Evolutionary conservation across 2,797 vertebrate species (phyloP).

Genomic region (Artibeus jamaicensis): DNA sequence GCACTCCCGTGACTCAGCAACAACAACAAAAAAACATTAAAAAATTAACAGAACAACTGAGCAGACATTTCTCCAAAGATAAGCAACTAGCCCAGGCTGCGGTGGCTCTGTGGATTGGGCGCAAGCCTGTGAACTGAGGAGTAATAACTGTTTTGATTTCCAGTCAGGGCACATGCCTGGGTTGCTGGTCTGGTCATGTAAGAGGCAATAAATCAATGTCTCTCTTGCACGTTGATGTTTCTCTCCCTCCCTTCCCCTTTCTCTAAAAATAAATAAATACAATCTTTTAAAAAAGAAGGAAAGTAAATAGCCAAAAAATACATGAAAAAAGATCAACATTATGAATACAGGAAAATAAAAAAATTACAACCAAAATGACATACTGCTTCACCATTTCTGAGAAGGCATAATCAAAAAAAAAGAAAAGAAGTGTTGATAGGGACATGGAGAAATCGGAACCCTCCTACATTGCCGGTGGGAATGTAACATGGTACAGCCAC

Average conservation of each 20-base stretch:
- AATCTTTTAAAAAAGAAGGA: not conserved
- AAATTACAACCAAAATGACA: not conserved
- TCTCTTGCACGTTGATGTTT: too few relatives aligned
- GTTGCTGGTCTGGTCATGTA: too few relatives aligned
- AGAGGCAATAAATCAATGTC: too few relatives aligned
- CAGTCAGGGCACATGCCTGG: too few relatives aligned
- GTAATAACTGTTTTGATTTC: too few relatives aligned
- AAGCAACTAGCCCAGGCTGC: not conserved
- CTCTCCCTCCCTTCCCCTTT: too few relatives aligned
- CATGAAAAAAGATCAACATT: not conserved
- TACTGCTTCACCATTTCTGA: not conserved
- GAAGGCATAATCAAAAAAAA: not conserved
- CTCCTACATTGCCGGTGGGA: not conserved
- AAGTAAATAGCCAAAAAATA: not conserved
- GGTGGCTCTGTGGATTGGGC: too few relatives aligned
- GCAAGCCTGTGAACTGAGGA: too few relatives aligned
- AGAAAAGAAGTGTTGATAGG: not conserved
- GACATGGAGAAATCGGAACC: not conserved
- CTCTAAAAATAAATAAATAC: too few relatives aligned
- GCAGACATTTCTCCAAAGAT: not conserved
- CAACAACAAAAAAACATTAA: not conserved
- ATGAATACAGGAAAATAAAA: not conserved
- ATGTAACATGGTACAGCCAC: not conserved
- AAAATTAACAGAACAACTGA: not conserved
- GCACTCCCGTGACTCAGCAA: not conserved